phyloP scores from a whole-genome alignment of 2,888 invertebrate species.

The Galeopsomyia nigrocyanea region DNA sequence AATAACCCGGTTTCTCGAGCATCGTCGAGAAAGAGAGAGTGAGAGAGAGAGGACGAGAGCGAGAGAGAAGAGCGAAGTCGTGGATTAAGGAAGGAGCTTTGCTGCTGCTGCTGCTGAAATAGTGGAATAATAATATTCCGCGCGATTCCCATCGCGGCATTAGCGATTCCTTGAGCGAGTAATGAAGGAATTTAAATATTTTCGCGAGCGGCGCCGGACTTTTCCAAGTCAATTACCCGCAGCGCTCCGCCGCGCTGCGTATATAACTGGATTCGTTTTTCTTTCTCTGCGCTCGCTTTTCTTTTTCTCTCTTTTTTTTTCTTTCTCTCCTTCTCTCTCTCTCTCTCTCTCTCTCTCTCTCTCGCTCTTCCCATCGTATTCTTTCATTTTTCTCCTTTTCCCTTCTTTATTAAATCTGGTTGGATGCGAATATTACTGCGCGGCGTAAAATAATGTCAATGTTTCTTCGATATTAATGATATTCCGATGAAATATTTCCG shows the following conservation, averaged over 20 bases:
- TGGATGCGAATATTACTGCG: slow-evolving; percentile 38
- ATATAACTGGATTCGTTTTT: slow-evolving; percentile 28
- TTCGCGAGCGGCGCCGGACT: slow-evolving; percentile 53
- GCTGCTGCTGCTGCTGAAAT: slow-evolving; percentile 53
- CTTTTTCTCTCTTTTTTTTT: background rate
- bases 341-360: background rate
- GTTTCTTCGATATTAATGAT: no score
- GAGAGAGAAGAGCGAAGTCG: slow-evolving; percentile 22
- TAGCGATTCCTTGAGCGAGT: slow-evolving; percentile 62
- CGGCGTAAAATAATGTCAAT: slow-evolving; percentile 3
- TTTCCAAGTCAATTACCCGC: slow-evolving; percentile 63
- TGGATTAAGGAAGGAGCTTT: slow-evolving; percentile 41
- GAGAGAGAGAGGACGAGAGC: slow-evolving; percentile 13
- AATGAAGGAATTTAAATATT: slow-evolving; percentile 66
- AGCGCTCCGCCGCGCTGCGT: slow-evolving; percentile 49
- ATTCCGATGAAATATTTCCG: no score
- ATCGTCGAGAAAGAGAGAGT: slow-evolving; percentile 32
- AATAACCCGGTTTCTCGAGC: slow-evolving; percentile 62
- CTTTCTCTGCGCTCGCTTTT: background rate
- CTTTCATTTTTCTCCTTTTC: slow-evolving; percentile 43
- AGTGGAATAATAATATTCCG: slow-evolving; percentile 61
- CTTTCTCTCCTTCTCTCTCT: background rate
- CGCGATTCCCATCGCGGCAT: slow-evolving; percentile 59
- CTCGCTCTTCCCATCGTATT: no score
- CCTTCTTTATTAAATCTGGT: slow-evolving; percentile 60